These are phyloP conservation scores for Mallotus villosus DNA, from an alignment of 2,797 vertebrate genomes.

Conservation along the genomic window DNA sequence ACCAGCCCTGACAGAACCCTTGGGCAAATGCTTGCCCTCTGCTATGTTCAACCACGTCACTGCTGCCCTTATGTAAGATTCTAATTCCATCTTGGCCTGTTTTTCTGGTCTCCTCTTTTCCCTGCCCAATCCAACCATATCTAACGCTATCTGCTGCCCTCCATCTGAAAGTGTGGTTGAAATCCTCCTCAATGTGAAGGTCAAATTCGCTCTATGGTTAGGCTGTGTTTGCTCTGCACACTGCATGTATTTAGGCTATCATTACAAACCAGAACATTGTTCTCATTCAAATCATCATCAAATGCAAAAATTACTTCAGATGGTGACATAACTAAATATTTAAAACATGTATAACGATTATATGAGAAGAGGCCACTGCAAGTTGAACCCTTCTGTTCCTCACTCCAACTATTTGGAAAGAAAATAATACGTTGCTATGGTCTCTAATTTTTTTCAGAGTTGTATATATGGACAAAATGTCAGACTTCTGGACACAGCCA, in stretches of 20 bases:
- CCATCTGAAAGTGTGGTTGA: not conserved
- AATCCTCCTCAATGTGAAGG: not conserved
- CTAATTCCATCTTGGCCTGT: conserved; percentile 56
- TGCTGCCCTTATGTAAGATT: conserved; percentile 56
- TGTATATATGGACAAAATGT: too few species aligned
- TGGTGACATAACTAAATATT: too few species aligned
- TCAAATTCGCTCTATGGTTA: not conserved
- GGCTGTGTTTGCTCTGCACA: not conserved
- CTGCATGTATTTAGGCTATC: not conserved
- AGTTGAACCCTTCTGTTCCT: too few species aligned
- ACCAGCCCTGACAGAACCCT: conserved; percentile 35
- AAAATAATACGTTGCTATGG: too few species aligned
- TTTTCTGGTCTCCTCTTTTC: conserved; percentile 19
- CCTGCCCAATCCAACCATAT: conserved; percentile 14
- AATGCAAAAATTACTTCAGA: not conserved
- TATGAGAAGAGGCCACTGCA: too few species aligned
- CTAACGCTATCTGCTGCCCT: not conserved
- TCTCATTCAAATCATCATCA: not conserved
- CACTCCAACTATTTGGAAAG: too few species aligned
- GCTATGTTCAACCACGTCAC: conserved; percentile 43
- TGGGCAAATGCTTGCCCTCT: conserved; percentile 29
- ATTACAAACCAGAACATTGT: not conserved
- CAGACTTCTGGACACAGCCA: too few species aligned
- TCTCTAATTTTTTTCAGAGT: too few species aligned
- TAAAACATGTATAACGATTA: too few species aligned